Evolutionary conservation across 2,113 vertebrate genomes (phyloP).

Genomic region (Cryptomyrus ogoouensis): DNA sequence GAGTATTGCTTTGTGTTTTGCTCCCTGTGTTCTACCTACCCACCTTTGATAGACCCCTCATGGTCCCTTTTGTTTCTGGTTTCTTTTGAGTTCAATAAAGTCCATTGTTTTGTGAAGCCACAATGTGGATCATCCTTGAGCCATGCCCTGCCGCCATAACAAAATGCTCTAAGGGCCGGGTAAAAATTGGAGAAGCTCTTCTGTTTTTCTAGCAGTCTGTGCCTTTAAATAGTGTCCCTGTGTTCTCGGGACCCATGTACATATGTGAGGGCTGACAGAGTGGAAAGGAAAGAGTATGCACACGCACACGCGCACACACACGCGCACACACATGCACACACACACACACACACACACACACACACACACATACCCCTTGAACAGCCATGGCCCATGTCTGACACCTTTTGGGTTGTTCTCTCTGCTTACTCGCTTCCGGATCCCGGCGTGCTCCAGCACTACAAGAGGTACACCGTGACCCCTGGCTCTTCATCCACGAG

Average conservation of each 20-base stretch:
- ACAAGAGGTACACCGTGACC: conserved; percentile 64
- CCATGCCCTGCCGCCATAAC: not conserved
- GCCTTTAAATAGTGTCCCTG: not conserved
- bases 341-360: too few species aligned
- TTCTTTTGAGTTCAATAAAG: not conserved
- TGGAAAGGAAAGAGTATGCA: too few species aligned
- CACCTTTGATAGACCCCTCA: not conserved
- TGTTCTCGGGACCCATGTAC: not conserved
- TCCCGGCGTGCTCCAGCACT: conserved; percentile 77
- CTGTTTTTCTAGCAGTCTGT: not conserved
- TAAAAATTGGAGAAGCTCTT: not conserved
- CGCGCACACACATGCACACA: too few species aligned
- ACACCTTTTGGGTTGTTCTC: conserved; percentile 80
- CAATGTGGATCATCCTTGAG: not conserved
- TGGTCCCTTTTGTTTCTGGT: not conserved
- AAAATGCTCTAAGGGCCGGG: not conserved
- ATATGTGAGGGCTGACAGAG: not conserved
- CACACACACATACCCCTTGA: conserved; percentile 19
- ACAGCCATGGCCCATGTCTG: conserved; percentile 77
- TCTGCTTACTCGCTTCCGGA: conserved; percentile 81
- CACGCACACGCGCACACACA: not conserved
- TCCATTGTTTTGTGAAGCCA: not conserved
- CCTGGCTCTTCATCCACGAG: not conserved
- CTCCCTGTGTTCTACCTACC: not conserved
- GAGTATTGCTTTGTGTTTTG: not conserved